Evolutionary conservation across 1,140 invertebrate genomes (phyloP).

Genomic region (Akabosia matsudoensis): DNA sequence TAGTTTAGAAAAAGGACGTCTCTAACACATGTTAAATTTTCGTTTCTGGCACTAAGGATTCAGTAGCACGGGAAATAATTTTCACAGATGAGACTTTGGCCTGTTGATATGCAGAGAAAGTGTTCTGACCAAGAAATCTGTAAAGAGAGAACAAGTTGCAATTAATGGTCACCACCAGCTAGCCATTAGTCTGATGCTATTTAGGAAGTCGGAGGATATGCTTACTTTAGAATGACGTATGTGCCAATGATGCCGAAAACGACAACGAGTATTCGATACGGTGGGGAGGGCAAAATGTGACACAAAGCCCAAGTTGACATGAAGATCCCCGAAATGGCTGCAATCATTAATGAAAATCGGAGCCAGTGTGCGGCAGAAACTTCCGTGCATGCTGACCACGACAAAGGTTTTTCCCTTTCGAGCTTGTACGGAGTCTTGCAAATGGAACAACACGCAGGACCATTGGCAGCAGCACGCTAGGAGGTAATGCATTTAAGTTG

Average conservation of each 20-base stretch:
- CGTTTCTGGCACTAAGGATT: slow-evolving; percentile 32
- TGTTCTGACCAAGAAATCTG: slow-evolving; percentile 78
- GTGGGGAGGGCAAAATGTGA: slow-evolving; percentile 72
- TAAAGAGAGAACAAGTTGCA: slow-evolving; percentile 47
- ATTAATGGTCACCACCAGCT: background rate
- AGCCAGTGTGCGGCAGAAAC: slow-evolving; percentile 75
- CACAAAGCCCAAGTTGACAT: slow-evolving; percentile 76
- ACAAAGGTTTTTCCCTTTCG: slow-evolving; percentile 61
- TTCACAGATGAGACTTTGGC: slow-evolving; percentile 83
- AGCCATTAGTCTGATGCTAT: background rate
- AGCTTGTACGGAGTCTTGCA: slow-evolving; percentile 73
- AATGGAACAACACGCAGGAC: slow-evolving; percentile 65
- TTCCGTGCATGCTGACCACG: slow-evolving; percentile 69
- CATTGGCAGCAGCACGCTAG: slow-evolving; percentile 35
- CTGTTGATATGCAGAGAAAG: slow-evolving; percentile 78
- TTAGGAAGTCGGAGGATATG: slow-evolving; percentile 24
- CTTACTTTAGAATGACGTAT: slow-evolving; percentile 77
- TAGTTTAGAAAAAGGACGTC: background rate
- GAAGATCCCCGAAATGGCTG: slow-evolving; percentile 67
- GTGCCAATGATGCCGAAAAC: slow-evolving; percentile 75
- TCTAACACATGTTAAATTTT: slow-evolving; percentile 33
- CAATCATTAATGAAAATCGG: slow-evolving; percentile 65
- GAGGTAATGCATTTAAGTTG: too few relatives aligned
- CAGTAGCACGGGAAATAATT: slow-evolving; percentile 58
- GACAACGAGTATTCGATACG: slow-evolving; percentile 72